Evolutionary conservation across 2,113 vertebrate species (phyloP).

Genomic region (Cinclus cinclus): DNA sequence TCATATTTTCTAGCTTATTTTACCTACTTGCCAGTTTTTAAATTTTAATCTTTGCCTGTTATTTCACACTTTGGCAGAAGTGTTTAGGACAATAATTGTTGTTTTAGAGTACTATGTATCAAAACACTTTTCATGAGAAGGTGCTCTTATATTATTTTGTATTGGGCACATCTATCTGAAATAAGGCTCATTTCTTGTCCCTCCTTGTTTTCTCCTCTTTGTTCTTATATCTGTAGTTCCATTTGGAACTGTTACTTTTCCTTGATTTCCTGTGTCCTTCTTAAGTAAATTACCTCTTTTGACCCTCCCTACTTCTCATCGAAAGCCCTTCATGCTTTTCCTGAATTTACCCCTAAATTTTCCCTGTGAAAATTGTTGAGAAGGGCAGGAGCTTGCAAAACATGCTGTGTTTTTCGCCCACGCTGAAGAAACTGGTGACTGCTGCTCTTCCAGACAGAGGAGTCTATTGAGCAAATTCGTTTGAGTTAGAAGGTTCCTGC

Average conservation of each 20-base stretch:
- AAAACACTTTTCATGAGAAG: background rate
- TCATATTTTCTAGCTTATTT: background rate
- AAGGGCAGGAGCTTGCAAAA: background rate
- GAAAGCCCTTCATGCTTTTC: background rate
- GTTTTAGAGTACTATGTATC: background rate
- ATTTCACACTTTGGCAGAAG: background rate
- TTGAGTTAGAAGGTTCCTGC: background rate
- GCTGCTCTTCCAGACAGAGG: background rate
- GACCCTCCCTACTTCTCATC: background rate
- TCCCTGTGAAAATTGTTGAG: background rate
- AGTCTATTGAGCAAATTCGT: background rate
- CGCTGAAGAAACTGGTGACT: accelerated
- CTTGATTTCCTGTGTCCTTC: background rate
- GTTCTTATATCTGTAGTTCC: background rate
- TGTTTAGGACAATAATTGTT: background rate
- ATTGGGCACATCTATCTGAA: background rate
- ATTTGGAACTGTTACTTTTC: background rate
- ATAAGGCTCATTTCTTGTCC: background rate
- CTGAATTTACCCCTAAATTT: background rate
- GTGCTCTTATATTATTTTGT: background rate
- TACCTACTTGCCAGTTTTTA: background rate
- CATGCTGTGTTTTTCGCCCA: background rate
- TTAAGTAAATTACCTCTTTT: background rate
- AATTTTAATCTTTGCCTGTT: background rate
- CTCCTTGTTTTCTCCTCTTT: background rate